These are phyloP conservation scores for Rotaria sp. DNA, from an alignment of 2,888 invertebrate genomes.

Conservation along the genomic window DNA sequence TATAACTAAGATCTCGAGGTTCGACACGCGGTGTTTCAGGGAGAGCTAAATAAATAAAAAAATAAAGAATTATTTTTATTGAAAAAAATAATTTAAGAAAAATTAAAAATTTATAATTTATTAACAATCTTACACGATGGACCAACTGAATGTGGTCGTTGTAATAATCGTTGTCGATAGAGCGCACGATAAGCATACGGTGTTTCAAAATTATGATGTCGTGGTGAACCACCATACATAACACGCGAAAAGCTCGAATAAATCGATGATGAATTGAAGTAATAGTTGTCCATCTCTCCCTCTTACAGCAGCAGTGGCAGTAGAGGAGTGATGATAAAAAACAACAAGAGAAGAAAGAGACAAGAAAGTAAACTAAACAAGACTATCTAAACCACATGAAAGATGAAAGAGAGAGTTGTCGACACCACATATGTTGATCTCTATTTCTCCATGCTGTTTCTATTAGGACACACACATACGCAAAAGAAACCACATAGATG, in stretches of 20 bases:
- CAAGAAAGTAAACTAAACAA: conserved; percentile 4
- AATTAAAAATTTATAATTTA: not conserved
- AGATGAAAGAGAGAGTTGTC: not conserved
- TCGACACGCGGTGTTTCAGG: conserved; percentile 9
- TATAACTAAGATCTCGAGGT: conserved; percentile 45
- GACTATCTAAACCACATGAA: conserved; percentile 22
- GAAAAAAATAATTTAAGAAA: not conserved
- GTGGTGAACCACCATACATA: conserved; percentile 22
- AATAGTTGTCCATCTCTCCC: not conserved
- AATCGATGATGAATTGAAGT: not conserved
- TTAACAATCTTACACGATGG: not conserved
- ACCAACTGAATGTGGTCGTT: not conserved
- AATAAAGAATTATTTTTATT: not conserved
- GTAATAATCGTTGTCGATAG: not conserved
- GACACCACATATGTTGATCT: not conserved
- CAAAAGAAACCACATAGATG: not conserved
- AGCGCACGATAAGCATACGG: conserved; percentile 14
- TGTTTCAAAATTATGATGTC: conserved; percentile 1
- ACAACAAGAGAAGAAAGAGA: not conserved
- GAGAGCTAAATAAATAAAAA: not conserved
- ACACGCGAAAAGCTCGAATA: conserved; percentile 17
- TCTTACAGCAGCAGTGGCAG: not conserved
- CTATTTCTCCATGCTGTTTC: not conserved
- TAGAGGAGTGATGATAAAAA: conserved; percentile 22
- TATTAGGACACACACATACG: not conserved